Conservation (phyloP, 2,113 vertebrate genomes). For the Acrocephalus arundinaceus region DNA sequence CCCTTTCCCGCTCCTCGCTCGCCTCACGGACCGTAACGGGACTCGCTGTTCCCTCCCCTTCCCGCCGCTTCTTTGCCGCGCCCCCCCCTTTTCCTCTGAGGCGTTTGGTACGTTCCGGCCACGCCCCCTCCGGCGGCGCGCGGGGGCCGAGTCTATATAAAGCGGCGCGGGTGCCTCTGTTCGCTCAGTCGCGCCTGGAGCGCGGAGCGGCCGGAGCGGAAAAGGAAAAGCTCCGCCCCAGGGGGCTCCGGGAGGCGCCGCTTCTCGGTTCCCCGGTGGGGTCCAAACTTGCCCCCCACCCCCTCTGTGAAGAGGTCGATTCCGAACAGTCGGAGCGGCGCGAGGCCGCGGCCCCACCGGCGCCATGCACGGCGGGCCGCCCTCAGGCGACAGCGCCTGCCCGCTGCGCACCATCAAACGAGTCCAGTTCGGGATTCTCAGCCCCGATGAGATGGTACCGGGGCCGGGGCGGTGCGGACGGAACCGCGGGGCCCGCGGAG, state of each 20-base stretch:
- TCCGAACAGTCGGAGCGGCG: not conserved
- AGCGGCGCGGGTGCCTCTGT: accelerated
- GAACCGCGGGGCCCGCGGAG: not conserved
- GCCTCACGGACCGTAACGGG: not conserved
- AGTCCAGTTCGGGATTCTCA: conserved; percentile 28
- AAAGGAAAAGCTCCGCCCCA: accelerated
- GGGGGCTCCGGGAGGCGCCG: accelerated
- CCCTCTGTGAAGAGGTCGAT: not conserved
- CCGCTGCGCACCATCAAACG: conserved; percentile 26
- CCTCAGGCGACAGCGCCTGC: conserved; percentile 6
- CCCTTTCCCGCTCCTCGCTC: accelerated
- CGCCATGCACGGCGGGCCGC: conserved; percentile 28
- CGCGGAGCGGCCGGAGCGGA: not conserved
- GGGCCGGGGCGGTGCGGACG: not conserved
- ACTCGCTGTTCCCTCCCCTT: accelerated
- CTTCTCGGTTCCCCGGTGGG: not conserved
- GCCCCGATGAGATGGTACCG: conserved; percentile 38
- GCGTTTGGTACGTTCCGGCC: not conserved
- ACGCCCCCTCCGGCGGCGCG: not conserved
- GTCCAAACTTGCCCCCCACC: accelerated
- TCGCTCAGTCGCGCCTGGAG: not conserved
- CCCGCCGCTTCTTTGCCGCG: accelerated
- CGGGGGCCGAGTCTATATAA: not conserved
- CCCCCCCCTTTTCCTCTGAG: not conserved
- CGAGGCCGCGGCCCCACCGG: not conserved